Evolutionary conservation across 2,113 vertebrate genomes (phyloP), one percentile per base, ranked within the genome.

Genomic region (Lasiurus borealis): DNA sequence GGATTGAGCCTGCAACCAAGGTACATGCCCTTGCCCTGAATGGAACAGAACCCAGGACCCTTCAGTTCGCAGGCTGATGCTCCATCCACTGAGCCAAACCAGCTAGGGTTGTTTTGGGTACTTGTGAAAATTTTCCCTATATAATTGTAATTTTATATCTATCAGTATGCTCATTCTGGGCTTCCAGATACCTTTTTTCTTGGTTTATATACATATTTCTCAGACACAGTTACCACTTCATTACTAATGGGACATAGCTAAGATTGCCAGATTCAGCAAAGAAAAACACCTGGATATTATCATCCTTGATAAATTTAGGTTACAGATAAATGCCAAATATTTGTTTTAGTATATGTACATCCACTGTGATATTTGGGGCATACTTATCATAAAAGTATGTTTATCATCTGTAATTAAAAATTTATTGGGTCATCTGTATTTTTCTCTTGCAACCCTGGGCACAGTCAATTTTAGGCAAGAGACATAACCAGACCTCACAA

Each of bases 221-320:
- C 13, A 78, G 19, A 29, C 52, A 68, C 18, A 68, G 40, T 87
- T 72, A 86, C 62, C 62, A 75, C 27, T 57, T 73, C 7, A 69
- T 82, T 82, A 68, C 23, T 68, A 46, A 52, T 86, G 57, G 8
- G 2, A 52, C n/a, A 69, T 15, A 91, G 18, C 48, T 69, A 9
- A 69, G 3, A n/a, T 59, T 59, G 10, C 64, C 40, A 68, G n/a
- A 82, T 83, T 75, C 68, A 92, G 13, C 44, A 80, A 92, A 78
- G 25, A 73, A 88, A 64, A 86, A 52, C 81, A 34, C 27, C 72
- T 27, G 19, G 50, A 50, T 50, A 80, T 87, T 62, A 80, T 87
- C 48, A 59, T 83, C 29, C 12, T 68, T 66, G 44, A 48, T 84
- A 96, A 76, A 77, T 85, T 82, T 93, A 59, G 23, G 78, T 83